Evolutionary conservation across 1,140 invertebrate genomes (phyloP).

Genomic region (Penaeus japonicus): DNA sequence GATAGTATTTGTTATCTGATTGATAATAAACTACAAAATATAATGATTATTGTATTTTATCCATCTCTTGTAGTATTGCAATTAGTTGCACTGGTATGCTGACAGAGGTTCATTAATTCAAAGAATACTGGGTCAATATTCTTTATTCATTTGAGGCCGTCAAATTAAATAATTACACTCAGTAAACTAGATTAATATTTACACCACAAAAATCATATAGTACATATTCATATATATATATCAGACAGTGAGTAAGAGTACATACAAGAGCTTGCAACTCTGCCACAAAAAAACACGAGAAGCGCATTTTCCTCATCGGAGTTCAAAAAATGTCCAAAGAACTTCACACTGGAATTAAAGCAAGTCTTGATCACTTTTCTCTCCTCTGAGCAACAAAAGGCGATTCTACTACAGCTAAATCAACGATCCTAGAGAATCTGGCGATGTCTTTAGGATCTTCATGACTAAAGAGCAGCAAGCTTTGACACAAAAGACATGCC

Average conservation of each 20-base stretch:
- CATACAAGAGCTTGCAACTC: not conserved
- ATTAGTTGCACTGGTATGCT: too few relatives aligned
- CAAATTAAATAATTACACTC: conserved; percentile 30
- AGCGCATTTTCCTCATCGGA: not conserved
- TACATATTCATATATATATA: conserved; percentile 18
- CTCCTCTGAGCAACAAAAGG: not conserved
- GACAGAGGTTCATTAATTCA: too few relatives aligned
- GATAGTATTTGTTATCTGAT: too few relatives aligned
- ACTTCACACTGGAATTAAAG: not conserved
- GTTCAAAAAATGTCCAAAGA: not conserved
- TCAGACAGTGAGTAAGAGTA: not conserved
- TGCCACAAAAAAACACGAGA: not conserved
- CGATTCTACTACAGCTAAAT: not conserved
- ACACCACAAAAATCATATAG: conserved; percentile 9
- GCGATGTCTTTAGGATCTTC: not conserved
- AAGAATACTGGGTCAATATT: too few relatives aligned
- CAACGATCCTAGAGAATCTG: not conserved
- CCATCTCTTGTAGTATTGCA: too few relatives aligned
- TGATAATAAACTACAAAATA: too few relatives aligned
- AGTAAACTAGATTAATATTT: conserved; percentile 6
- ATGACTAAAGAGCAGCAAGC: conserved; percentile 9
- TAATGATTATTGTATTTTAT: too few relatives aligned
- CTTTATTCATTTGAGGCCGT: not conserved
- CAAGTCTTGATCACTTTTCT: not conserved
- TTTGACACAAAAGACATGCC: conserved; percentile 10